Evolutionary conservation across 2,113 vertebrate genomes (phyloP), one percentile per base, ranked within the genome.

Genomic region (Tetraodon nigroviridis): DNA sequence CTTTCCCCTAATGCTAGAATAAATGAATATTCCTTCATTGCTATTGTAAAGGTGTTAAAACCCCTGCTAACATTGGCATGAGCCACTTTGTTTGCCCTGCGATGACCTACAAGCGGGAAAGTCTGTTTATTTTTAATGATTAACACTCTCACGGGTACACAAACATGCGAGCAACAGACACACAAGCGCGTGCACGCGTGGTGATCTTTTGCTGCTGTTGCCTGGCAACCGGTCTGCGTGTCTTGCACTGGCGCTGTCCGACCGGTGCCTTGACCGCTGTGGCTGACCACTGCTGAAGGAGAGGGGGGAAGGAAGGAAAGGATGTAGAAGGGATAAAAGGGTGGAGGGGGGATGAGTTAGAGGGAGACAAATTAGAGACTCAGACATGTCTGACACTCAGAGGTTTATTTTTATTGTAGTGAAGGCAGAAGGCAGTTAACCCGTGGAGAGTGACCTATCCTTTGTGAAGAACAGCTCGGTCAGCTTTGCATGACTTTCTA

Each of bases 151-250:
- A 53, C 72, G 78, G 55, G 67, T 67, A 65, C 76, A 80, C 80
- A 48, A 46, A 74, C 67, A 72, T 56, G 41, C 10, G 45, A 73
- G 67, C 52, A 16, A 52, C 54, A 62, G 21, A 68, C 73, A 22
- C 57, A 66, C 55, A 60, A 18, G 29, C 51, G 44, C 56, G 51
- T 58, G 55, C 40, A 64, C 51, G 51, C 76, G 76, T 64, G 72
- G 61, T 78, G 73, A 85, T 88, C 87, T 87, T 86, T 88, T 84
- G 83, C 69, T 86, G 87, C 87, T 91, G 90, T 92, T 92, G 89
- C 90, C 84, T 90, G 86, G 89, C 90, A 91, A 91, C 90, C 50
- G 65, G 85, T 80, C 80, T 81, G 78, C 84, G 85, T 90, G 90
- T 90, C 88, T 87, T 86, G 86, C 83, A 67, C 68, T 86, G 70